Base-by-base conservation (phyloP, 2,888 invertebrate species). In the Thymelicus lineola region DNA sequence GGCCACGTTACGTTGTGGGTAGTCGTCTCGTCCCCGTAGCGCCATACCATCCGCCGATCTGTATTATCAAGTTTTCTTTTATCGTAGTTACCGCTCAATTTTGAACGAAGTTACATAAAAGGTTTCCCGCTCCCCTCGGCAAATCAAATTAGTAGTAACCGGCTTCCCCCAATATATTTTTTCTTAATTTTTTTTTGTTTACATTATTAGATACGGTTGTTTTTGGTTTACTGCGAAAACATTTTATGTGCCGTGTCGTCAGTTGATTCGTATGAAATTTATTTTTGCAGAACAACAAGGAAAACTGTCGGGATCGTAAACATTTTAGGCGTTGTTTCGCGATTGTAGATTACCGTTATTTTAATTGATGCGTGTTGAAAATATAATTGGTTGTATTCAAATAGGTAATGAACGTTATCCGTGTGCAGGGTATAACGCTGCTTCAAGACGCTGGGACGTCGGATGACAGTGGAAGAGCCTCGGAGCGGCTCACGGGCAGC, bases 401-500 rank as follows among this genome's bases (percentile, higher is more conserved):
- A 9, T 38, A n/a, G 28, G 38, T 66, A 60, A 66, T 59, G 38
- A 60, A 42, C 59, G 38, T 53, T 67, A 55, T 81, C 80, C 87
- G 86, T 86, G 94, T 94, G 74, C 93, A 96, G 96, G 96, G 95
- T 93, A 95, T 96, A 90, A 95, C 95, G 89, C 94, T 95, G 91
- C 95, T 95, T 88, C 95, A 95, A 89, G 97, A 97, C 95, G 96
- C 96, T 90, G 97, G 97, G 86, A 97, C 97, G 87, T 97, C 97
- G 89, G 97, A 97, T 94, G 97, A 97, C 93, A 97, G 97, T 94
- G 96, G 97, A 84, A 95, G 97, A 90, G 97, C 97, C 82, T 97
- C 97, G 81, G 97, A 97, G 94, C 95, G 96, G 86, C 95, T 97
- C 88, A 96, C 96, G 89, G 95, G 96, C 91, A 96, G 96, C 91